These are phyloP conservation scores for Andricus grossulariae DNA, from an alignment of 1,140 invertebrate species.

Conservation along the genomic window DNA sequence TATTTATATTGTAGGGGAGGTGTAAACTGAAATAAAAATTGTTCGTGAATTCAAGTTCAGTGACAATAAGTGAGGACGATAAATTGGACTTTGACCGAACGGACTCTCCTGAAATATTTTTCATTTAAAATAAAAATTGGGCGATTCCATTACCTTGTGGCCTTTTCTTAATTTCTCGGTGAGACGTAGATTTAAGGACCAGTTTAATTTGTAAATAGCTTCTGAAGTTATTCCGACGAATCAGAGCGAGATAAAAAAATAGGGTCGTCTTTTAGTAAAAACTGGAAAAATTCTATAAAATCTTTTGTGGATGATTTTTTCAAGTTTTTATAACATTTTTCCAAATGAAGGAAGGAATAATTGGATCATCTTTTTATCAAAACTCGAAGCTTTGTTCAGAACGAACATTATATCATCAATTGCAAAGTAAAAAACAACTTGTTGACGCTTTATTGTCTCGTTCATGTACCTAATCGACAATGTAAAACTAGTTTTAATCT, in stretches of 20 bases:
- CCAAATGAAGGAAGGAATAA: background rate
- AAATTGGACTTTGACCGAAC: background rate
- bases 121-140: background rate
- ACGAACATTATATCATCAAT: background rate
- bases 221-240: background rate
- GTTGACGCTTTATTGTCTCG: slow-evolving; percentile 16
- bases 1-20: slow-evolving; percentile 20
- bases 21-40: slow-evolving; percentile 18
- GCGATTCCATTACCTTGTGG: background rate
- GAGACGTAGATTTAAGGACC: slow-evolving; percentile 3
- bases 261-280: background rate
- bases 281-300: slow-evolving; percentile 17
- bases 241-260: slow-evolving; percentile 20
- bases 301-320: background rate
- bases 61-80: slow-evolving; percentile 7
- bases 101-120: slow-evolving; percentile 10
- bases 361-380: background rate
- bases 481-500: background rate
- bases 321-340: too few relatives aligned
- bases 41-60: slow-evolving; percentile 16
- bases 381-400: background rate
- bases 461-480: slow-evolving; percentile 15
- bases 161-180: slow-evolving; percentile 6
- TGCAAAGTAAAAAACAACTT: background rate
- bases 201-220: slow-evolving; percentile 21